phyloP scores from a whole-genome alignment of 2,113 vertebrate genomes.

The Alectura lathami region DNA sequence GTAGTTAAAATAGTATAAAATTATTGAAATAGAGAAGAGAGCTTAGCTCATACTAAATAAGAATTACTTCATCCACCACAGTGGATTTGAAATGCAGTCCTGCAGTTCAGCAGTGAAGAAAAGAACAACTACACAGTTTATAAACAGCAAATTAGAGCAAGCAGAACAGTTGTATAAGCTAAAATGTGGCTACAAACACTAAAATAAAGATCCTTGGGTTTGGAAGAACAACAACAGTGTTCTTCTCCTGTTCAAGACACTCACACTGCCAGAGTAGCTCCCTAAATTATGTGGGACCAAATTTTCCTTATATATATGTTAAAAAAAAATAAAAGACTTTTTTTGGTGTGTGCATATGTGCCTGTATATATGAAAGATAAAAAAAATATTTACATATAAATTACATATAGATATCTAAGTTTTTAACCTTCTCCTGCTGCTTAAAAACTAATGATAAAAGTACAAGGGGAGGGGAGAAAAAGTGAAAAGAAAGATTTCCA shows the following conservation, averaged over 20 bases:
- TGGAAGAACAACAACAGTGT: neutral
- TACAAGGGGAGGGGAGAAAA: neutral
- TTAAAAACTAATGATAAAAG: neutral
- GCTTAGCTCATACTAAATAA: neutral
- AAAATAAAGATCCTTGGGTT: neutral
- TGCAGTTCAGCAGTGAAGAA: neutral
- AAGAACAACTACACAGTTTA: neutral
- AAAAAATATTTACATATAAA: neutral
- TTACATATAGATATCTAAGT: neutral
- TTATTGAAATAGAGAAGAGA: neutral
- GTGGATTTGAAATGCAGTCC: neutral
- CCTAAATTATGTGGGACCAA: neutral
- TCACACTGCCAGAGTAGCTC: neutral
- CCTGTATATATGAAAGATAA: neutral
- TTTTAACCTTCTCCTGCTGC: neutral
- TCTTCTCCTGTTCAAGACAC: neutral
- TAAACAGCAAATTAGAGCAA: neutral
- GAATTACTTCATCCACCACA: neutral
- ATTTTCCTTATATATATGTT: neutral
- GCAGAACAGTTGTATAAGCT: neutral
- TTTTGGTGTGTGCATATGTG: neutral
- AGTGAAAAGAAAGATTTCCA: neutral
- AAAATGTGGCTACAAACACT: neutral
- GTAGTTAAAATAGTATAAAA: neutral
- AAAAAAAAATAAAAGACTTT: neutral